Conservation (phyloP, 2,113 vertebrate species). For the Centrocercus urophasianus region DNA sequence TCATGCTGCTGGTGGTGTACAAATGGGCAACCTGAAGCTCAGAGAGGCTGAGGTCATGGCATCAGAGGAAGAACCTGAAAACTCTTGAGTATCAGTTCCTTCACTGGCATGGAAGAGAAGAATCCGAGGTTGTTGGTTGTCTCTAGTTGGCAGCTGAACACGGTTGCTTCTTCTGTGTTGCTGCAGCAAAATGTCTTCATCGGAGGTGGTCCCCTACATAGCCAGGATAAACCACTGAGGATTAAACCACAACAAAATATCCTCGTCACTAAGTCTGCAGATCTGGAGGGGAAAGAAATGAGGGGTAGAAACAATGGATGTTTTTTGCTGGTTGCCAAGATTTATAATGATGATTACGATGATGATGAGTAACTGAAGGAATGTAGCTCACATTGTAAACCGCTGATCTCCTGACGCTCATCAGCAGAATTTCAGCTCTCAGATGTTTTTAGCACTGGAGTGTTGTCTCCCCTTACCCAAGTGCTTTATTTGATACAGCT, state of each 20-base stretch:
- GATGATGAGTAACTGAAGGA: constrained; percentile 44
- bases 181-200: constrained; percentile 21
- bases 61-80: not conserved
- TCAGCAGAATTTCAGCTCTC: constrained; percentile 57
- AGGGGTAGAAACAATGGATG: constrained; percentile 42
- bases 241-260: constrained; percentile 56
- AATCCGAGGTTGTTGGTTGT: not conserved
- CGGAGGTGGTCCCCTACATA: not conserved
- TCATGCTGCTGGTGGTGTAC: not conserved
- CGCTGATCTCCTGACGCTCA: constrained; percentile 33
- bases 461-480: constrained; percentile 51
- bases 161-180: not conserved
- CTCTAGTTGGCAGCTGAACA: not conserved
- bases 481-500: constrained; percentile 73
- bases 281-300: not conserved
- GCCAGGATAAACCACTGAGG: constrained; percentile 18
- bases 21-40: not conserved
- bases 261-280: constrained; percentile 21
- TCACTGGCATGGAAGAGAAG: not conserved
- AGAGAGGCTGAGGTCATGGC: not conserved
- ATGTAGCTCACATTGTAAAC: constrained; percentile 51
- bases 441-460: constrained; percentile 56
- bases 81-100: not conserved
- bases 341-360: constrained; percentile 42
- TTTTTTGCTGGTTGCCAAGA: constrained; percentile 38